These are phyloP conservation scores for Idaea aversata DNA, from an alignment of 2,888 invertebrate genomes.

Conservation along the genomic window DNA sequence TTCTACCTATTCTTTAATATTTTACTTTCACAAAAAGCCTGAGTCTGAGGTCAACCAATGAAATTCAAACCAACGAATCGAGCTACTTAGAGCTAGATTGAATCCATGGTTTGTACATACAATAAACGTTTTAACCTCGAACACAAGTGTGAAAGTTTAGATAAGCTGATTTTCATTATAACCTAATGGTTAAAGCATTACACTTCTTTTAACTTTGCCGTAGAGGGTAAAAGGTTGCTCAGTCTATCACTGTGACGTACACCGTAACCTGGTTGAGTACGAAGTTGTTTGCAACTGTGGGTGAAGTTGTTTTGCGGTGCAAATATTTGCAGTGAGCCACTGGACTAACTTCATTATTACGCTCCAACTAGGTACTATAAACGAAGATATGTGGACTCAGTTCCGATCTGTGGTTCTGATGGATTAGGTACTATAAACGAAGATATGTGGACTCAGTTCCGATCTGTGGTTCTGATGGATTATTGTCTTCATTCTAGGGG, in stretches of 20 bases:
- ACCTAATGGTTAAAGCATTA: too few relatives aligned
- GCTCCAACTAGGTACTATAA: not conserved
- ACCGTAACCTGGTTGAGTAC: not conserved
- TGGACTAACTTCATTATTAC: not conserved
- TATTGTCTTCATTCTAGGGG: not conserved
- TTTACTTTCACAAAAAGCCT: too few relatives aligned
- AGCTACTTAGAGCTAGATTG: too few relatives aligned
- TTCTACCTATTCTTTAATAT: too few relatives aligned
- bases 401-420: not conserved
- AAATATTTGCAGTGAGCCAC: constrained; percentile 9
- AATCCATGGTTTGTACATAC: too few relatives aligned
- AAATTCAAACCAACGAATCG: too few relatives aligned
- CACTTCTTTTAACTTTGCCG: not conserved
- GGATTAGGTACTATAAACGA: too few relatives aligned
- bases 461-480: not conserved
- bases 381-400: not conserved
- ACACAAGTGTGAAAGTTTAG: too few relatives aligned
- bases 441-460: too few relatives aligned
- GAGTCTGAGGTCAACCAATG: too few relatives aligned
- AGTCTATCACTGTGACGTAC: not conserved
- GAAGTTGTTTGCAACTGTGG: not conserved
- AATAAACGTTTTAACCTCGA: too few relatives aligned
- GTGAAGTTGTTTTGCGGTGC: not conserved
- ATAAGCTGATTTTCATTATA: too few relatives aligned
- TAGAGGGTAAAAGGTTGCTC: not conserved